phyloP scores from a whole-genome alignment of 2,113 vertebrate species.

The Channa maculata region DNA sequence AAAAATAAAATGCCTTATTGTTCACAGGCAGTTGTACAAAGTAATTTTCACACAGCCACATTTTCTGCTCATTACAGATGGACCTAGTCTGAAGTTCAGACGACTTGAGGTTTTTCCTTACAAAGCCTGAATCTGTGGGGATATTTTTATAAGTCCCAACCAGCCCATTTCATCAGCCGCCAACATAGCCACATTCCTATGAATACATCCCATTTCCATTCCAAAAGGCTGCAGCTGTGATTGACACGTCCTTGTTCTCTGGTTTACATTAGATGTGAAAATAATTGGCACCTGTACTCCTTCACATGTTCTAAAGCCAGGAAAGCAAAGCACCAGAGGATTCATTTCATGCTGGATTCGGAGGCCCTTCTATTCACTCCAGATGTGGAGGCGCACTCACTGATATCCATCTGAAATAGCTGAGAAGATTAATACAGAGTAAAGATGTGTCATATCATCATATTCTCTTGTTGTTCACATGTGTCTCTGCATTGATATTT shows the following conservation, averaged over 20 bases:
- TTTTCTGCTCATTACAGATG: conserved; percentile 42
- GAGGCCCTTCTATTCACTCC: conserved; percentile 67
- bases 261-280: conserved; percentile 76
- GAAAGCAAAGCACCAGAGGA: conserved; percentile 43
- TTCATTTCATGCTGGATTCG: conserved; percentile 58
- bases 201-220: conserved; percentile 68
- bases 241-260: conserved; percentile 75
- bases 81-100: conserved; percentile 48
- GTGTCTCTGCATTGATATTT: conserved; percentile 40
- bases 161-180: conserved; percentile 59
- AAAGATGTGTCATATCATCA: conserved; percentile 45
- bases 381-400: conserved; percentile 63
- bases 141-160: conserved; percentile 63
- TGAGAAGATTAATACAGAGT: conserved; percentile 46
- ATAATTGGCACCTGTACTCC: conserved; percentile 75
- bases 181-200: conserved; percentile 59
- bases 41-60: conserved; percentile 31
- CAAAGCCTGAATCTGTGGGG: conserved; percentile 42
- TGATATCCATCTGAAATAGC: conserved; percentile 51
- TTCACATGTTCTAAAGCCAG: conserved; percentile 58
- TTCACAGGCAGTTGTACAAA: conserved; percentile 33
- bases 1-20: conserved; percentile 40
- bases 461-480: conserved; percentile 40
- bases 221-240: conserved; percentile 65
- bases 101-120: conserved; percentile 44